Evolutionary conservation across 1,140 invertebrate species (phyloP).

Genomic region (Agrypnia vestita): DNA sequence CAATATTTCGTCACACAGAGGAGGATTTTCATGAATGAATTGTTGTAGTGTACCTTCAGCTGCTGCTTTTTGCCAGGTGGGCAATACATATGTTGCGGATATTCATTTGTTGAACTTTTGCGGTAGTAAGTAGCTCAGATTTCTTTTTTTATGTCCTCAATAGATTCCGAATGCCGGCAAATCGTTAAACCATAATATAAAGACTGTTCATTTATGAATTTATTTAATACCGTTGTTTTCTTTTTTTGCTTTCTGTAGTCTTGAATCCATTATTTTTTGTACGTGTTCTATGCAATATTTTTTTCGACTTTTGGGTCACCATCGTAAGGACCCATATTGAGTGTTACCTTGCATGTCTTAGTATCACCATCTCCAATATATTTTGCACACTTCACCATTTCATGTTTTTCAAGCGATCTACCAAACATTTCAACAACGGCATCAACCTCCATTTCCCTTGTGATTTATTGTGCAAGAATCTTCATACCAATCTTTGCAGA

Average conservation of each 20-base stretch:
- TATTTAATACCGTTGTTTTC: slow-evolving; percentile 41
- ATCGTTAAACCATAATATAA: slow-evolving; percentile 63
- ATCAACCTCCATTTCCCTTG: slow-evolving; percentile 62
- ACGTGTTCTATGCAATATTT: not conserved
- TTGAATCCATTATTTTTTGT: not conserved
- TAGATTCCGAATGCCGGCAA: slow-evolving; percentile 58
- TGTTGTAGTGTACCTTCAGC: not conserved
- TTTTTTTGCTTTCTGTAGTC: not conserved
- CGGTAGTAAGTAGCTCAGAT: slow-evolving; percentile 62
- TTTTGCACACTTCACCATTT: slow-evolving; percentile 55
- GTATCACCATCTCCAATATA: slow-evolving; percentile 62
- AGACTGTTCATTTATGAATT: slow-evolving; percentile 56
- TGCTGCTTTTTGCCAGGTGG: slow-evolving; percentile 53
- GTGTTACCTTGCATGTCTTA: slow-evolving; percentile 58
- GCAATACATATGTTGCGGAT: slow-evolving; percentile 61
- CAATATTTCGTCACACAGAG: not conserved
- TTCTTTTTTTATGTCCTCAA: slow-evolving; percentile 61
- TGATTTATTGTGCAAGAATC: slow-evolving; percentile 59
- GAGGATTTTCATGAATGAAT: not conserved
- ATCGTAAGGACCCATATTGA: slow-evolving; percentile 53
- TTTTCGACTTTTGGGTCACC: not conserved
- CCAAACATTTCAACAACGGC: slow-evolving; percentile 61
- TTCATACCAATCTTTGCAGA: slow-evolving; percentile 59
- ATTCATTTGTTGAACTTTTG: slow-evolving; percentile 58
- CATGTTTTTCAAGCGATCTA: slow-evolving; percentile 50